Conservation (phyloP, 2,113 vertebrate genomes). For the Mellivora capensis region DNA sequence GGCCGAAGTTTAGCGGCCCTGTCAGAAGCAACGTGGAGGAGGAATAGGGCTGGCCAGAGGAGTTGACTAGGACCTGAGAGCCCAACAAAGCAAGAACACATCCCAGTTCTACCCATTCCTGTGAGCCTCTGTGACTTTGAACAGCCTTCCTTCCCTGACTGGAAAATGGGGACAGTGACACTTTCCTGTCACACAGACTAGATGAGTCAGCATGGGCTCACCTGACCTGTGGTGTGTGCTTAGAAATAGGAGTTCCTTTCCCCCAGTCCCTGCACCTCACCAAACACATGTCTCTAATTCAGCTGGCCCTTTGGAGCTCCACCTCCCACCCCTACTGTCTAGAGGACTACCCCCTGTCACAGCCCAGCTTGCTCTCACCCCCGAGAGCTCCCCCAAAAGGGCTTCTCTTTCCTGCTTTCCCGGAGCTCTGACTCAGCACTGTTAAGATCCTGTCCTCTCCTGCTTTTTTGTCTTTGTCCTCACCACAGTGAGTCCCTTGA, state of each 20-base stretch:
- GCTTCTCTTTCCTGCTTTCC: background rate
- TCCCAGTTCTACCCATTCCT: background rate
- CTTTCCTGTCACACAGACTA: too few species aligned
- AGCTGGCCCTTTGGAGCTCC: background rate
- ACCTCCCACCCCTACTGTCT: background rate
- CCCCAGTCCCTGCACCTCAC: background rate
- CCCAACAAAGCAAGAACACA: too few species aligned
- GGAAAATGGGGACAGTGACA: background rate
- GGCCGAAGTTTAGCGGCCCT: accelerated
- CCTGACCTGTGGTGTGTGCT: accelerated
- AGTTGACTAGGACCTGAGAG: background rate
- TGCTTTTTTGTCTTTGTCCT: background rate
- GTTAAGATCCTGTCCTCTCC: background rate
- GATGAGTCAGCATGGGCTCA: background rate
- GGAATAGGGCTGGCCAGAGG: accelerated
- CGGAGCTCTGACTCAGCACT: background rate
- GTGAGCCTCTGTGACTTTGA: background rate
- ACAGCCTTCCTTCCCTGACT: background rate
- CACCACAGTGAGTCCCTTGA: background rate
- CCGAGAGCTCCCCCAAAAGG: background rate
- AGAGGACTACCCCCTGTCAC: background rate
- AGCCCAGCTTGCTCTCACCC: background rate
- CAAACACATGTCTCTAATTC: background rate
- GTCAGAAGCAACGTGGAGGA: background rate
- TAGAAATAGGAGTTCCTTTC: background rate